A percentile compares a stretch with the other conserved stretches of the same genome.
phyloP scores from a whole-genome alignment of 2,888 invertebrate species.

The Petrophora chlorosata region DNA sequence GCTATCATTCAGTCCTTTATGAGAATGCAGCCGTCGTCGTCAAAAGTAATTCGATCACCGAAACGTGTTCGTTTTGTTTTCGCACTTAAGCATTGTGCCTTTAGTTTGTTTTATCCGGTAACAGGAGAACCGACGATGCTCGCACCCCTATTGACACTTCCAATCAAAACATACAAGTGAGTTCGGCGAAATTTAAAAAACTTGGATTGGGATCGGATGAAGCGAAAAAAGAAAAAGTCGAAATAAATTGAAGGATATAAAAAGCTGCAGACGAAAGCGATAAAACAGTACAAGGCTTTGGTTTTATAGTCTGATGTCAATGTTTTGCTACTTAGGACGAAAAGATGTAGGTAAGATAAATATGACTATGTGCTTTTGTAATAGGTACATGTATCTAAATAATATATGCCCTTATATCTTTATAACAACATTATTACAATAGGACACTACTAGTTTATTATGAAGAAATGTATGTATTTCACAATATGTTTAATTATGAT shows the following conservation, averaged over 20 bases:
- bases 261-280: not conserved
- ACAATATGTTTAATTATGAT: too few species aligned
- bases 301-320: not conserved
- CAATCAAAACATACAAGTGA: conserved; percentile 74
- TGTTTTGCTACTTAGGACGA: too few species aligned
- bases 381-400: too few species aligned
- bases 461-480: too few species aligned
- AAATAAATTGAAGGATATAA: not conserved
- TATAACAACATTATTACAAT: too few species aligned
- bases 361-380: too few species aligned
- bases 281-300: not conserved
- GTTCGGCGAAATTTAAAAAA: conserved; percentile 16
- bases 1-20: conserved; percentile 58
- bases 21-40: conserved; percentile 70
- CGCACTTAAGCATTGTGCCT: conserved; percentile 78
- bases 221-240: not conserved
- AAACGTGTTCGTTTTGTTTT: conserved; percentile 78
- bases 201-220: not conserved
- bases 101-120: conserved; percentile 75
- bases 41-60: conserved; percentile 78
- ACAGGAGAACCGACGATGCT: conserved; percentile 67
- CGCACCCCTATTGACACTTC: conserved; percentile 80
- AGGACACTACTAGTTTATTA: too few species aligned
- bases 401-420: too few species aligned
- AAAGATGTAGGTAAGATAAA: too few species aligned